These are phyloP conservation scores for Limnodromus scolopaceus DNA, from an alignment of 2,797 vertebrate species.

Conservation along the genomic window DNA sequence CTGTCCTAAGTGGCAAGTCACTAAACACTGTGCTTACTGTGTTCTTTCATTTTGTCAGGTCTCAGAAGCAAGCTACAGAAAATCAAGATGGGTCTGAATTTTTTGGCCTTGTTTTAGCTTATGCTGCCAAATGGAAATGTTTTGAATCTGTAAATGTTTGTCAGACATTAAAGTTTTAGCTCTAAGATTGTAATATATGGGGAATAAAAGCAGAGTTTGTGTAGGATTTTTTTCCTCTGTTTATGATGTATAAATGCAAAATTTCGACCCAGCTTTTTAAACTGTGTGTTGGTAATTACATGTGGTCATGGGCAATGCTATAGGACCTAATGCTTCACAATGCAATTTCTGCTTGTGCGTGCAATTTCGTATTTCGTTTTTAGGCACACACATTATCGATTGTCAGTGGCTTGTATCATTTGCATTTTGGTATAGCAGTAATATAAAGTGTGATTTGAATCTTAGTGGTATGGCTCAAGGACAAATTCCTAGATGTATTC, in stretches of 20 bases:
- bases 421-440: background rate
- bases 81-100: background rate
- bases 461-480: background rate
- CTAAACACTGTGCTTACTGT: background rate
- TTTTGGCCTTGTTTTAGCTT: background rate
- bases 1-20: background rate
- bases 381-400: background rate
- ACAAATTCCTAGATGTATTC: background rate
- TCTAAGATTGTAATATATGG: background rate
- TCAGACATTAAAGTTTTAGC: background rate
- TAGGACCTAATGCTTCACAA: background rate
- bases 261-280: background rate
- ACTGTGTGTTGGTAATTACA: background rate
- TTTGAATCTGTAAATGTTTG: background rate
- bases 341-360: background rate
- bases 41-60: background rate
- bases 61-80: background rate
- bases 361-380: background rate
- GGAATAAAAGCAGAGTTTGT: background rate
- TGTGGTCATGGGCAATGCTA: fast-evolving
- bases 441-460: background rate
- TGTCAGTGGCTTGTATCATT: background rate
- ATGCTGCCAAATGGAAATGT: background rate
- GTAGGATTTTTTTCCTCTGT: background rate
- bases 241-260: background rate